Percentiles rank a stretch among this genome's conserved stretches.
These are phyloP conservation scores for Sebastes cheni DNA, from an alignment of 2,797 vertebrate genomes.

Conservation along the genomic window DNA sequence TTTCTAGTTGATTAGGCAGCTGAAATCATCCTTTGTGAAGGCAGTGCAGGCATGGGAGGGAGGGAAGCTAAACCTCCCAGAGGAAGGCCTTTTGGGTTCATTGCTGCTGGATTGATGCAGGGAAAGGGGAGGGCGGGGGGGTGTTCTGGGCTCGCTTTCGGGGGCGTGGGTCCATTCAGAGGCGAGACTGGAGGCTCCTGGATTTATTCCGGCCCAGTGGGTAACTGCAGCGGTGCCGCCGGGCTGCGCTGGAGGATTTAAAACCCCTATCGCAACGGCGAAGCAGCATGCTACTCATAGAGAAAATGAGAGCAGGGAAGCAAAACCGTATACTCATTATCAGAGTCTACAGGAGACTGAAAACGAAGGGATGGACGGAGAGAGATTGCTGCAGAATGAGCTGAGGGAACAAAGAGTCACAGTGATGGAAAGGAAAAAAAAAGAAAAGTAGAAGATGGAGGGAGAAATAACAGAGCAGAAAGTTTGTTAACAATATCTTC, in stretches of 20 bases:
- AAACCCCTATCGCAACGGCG: conserved; percentile 46
- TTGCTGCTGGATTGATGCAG: conserved; percentile 51
- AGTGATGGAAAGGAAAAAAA: not conserved
- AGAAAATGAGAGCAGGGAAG: conserved; percentile 60
- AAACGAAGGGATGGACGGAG: conserved; percentile 22
- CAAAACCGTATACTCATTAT: conserved; percentile 66
- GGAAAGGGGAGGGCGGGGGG: not conserved
- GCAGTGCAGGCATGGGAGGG: conserved; percentile 22
- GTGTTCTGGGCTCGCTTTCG: conserved; percentile 68
- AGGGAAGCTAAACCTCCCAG: conserved; percentile 55
- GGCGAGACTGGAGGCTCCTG: conserved; percentile 64
- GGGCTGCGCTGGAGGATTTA: conserved; percentile 59
- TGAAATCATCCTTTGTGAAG: conserved; percentile 75
- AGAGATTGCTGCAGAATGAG: conserved; percentile 17
- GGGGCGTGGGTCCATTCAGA: conserved; percentile 61
- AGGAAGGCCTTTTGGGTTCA: conserved; percentile 69
- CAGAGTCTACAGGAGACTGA: conserved; percentile 60
- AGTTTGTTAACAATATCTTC: conserved; percentile 18
- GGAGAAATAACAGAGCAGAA: conserved; percentile 27
- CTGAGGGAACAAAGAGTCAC: conserved; percentile 16
- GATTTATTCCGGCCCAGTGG: conserved; percentile 77
- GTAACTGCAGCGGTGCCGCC: conserved; percentile 47
- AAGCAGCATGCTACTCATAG: conserved; percentile 41
- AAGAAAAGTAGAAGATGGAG: not conserved
- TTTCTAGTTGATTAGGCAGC: conserved; percentile 75